A percentile compares a stretch with the other conserved stretches of the same genome.
These are phyloP conservation scores for Dysidea cf. avara DNA, from an alignment of 37 sponge, comb jelly and placozoan genomes.

Conservation along the genomic window DNA sequence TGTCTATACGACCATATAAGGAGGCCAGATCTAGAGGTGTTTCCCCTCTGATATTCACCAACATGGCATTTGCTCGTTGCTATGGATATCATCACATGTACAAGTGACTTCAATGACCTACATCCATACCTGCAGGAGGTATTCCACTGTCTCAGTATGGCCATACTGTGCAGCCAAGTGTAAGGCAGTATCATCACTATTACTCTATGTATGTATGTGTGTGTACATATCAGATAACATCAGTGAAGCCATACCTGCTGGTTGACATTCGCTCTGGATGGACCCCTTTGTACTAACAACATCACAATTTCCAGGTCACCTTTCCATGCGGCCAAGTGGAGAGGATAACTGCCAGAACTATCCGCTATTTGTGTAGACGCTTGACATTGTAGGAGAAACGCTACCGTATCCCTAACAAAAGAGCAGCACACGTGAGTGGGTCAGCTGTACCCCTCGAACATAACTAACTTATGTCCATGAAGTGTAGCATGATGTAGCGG, in stretches of 20 bases:
- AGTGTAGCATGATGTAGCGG: conserved; percentile 83
- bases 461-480: conserved; percentile 66
- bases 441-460: background rate
- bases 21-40: conserved; percentile 72
- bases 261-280: conserved; percentile 81
- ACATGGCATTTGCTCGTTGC: conserved; percentile 56
- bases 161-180: conserved; percentile 85
- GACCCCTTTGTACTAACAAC: conserved; percentile 70
- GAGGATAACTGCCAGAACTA: conserved; percentile 64
- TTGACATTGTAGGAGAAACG: conserved; percentile 31
- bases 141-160: conserved; percentile 67
- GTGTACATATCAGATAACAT: too few species aligned
- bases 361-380: conserved; percentile 59
- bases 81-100: background rate
- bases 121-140: conserved; percentile 60
- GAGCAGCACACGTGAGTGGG: background rate
- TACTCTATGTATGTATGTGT: too few species aligned
- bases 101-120: background rate
- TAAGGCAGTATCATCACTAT: conserved; percentile 65
- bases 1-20: conserved; percentile 68
- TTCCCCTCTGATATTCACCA: conserved; percentile 51
- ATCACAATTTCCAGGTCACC: conserved; percentile 74
- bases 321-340: conserved; percentile 84
- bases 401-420: conserved; percentile 22
- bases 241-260: too few species aligned